phyloP scores from a whole-genome alignment of 2,888 invertebrate genomes.

The Dryadula phaetusa region DNA sequence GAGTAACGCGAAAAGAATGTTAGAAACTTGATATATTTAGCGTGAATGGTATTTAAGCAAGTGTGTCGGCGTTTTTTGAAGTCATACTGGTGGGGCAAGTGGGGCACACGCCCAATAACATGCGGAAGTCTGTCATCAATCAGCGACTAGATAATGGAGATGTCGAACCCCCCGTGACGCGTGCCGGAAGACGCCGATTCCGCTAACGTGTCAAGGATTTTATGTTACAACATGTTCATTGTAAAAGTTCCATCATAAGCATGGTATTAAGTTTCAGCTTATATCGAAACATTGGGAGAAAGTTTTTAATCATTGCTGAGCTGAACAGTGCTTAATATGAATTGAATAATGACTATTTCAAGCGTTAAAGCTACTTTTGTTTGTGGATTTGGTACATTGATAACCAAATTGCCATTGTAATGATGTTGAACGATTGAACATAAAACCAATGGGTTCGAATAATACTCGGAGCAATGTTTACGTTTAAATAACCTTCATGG shows the following conservation, averaged over 20 bases:
- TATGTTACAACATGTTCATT: constrained; percentile 36
- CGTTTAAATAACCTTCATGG: too few relatives aligned
- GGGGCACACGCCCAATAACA: constrained; percentile 63
- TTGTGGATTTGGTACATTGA: neutral
- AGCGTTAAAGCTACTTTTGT: neutral
- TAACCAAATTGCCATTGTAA: neutral
- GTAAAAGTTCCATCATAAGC: constrained; percentile 21
- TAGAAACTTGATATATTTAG: constrained; percentile 8
- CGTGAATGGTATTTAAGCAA: constrained; percentile 13
- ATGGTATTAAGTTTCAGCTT: neutral
- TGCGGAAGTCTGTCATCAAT: constrained; percentile 78
- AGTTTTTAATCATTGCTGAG: neutral
- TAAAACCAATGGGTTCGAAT: too few relatives aligned
- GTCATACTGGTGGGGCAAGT: constrained; percentile 52
- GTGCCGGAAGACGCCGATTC: constrained; percentile 66
- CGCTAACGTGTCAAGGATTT: constrained; percentile 47
- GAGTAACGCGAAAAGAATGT: constrained; percentile 1
- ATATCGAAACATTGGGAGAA: neutral
- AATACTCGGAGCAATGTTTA: too few relatives aligned
- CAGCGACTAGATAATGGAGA: constrained; percentile 73
- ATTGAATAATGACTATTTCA: neutral
- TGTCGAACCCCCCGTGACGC: constrained; percentile 69
- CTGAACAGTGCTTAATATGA: neutral
- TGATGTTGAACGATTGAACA: neutral
- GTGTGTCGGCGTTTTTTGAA: constrained; percentile 26